phyloP scores from a whole-genome alignment of 2,888 invertebrate genomes.

The Melolontha melolontha region DNA sequence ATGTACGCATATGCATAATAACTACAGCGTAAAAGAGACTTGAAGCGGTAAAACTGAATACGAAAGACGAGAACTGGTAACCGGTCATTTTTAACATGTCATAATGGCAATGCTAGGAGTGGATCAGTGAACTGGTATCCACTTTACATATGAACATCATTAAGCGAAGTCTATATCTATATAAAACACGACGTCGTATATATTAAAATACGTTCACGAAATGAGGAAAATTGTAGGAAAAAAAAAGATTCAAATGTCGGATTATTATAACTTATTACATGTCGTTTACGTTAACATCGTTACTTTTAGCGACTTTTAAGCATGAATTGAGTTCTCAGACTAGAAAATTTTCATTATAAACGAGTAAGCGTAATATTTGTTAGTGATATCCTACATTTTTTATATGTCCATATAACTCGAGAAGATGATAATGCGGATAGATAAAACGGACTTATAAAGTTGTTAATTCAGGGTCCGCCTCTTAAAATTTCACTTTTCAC shows the following conservation, averaged over 20 bases:
- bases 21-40: constrained; percentile 15
- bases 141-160: constrained; percentile 40
- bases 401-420: neutral
- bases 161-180: constrained; percentile 38
- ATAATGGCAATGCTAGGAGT: constrained; percentile 38
- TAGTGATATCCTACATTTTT: constrained; percentile 1
- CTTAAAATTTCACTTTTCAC: too few relatives aligned
- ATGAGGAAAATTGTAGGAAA: constrained; percentile 16
- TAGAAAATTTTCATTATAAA: constrained; percentile 8
- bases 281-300: constrained; percentile 38
- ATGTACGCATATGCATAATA: constrained; percentile 7
- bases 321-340: constrained; percentile 19
- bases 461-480: constrained; percentile 14
- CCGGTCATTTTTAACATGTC: constrained; percentile 41
- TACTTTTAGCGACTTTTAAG: constrained; percentile 40
- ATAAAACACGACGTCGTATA: constrained; percentile 36
- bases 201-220: constrained; percentile 34
- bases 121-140: constrained; percentile 30
- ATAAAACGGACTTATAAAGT: constrained; percentile 28
- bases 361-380: constrained; percentile 14
- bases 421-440: constrained; percentile 15
- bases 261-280: constrained; percentile 39
- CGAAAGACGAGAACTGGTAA: constrained; percentile 40
- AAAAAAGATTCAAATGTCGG: constrained; percentile 32
- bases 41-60: constrained; percentile 26